Evolutionary conservation across 1,140 invertebrate genomes (phyloP).

Genomic region (Euwallacea similis): DNA sequence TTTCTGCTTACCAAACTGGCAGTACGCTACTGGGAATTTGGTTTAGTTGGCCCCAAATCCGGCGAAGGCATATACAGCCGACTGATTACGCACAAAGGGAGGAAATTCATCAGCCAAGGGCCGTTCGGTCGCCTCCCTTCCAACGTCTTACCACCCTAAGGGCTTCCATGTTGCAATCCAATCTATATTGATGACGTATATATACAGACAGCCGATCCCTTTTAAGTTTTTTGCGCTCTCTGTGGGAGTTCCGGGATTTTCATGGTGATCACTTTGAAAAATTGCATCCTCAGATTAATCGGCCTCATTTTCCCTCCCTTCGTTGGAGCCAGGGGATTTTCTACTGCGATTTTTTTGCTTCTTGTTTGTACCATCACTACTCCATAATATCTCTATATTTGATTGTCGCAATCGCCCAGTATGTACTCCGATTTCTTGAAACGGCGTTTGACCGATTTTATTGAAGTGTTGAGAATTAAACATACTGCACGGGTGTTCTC

Average conservation of each 20-base stretch:
- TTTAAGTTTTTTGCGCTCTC: conserved; percentile 33
- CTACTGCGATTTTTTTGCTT: neutral
- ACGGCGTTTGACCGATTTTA: too few relatives aligned
- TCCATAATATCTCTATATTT: too few relatives aligned
- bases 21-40: conserved; percentile 33
- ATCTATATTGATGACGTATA: conserved; percentile 41
- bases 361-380: neutral
- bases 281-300: conserved; percentile 26
- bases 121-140: conserved; percentile 43
- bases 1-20: neutral
- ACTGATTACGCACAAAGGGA: conserved; percentile 43
- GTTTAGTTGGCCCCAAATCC: conserved; percentile 38
- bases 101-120: conserved; percentile 46
- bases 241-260: conserved; percentile 35
- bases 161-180: conserved; percentile 38
- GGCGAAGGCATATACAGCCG: conserved; percentile 34
- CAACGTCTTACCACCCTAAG: conserved; percentile 40
- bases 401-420: too few relatives aligned
- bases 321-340: neutral
- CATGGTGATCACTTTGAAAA: conserved; percentile 37
- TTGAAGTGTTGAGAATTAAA: too few relatives aligned
- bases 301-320: conserved; percentile 5
- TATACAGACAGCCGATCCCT: conserved; percentile 34
- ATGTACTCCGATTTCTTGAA: too few relatives aligned
- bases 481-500: too few relatives aligned